Evolutionary conservation across 1,140 invertebrate genomes (phyloP), one percentile per base, ranked within the genome.

Genomic region (Drosophila santomea): DNA sequence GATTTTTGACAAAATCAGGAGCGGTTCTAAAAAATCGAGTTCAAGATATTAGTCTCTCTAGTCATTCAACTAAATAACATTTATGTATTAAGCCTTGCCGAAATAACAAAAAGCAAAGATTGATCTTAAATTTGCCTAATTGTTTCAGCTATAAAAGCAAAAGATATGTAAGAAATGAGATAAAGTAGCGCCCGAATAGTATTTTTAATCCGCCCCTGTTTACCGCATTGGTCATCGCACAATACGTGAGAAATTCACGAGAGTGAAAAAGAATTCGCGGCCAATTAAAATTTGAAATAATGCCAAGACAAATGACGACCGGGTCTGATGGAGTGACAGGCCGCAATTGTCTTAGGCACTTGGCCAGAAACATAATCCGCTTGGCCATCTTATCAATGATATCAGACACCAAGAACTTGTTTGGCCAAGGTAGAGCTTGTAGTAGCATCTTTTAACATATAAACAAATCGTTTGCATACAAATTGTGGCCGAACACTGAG

Each of bases 251-350:
- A 86, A 85, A 51, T 71, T 55, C 51, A 38, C 36, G 47, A 17
- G 15, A 55, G 25, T 39, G 35, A 57, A 47, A 25, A 71, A 67
- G 60, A 60, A 43, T 67, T 79, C 52, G 58, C 77, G 39, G 67
- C 81, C 82, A 86, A 86, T 86, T 86, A 86, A 86, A 75, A 68
- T 50, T 36, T 67, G 56, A 76, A 58, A 82, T 88, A 86, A 81
- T 82, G 74, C 64, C 47, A 36, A 64, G 73, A 86, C 75, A 86
- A 86, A 86, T 88, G 79, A 73, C 69, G 61, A 76, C 71, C 25
- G 66, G 58, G 61, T 51, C 73, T 73, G 72, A 54, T 61, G 59
- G 62, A 69, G 15, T 84, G 77, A 80, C 80, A 85, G 66, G 35
- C 41, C 28, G 35, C 66, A 71, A 72, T 72, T 72, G 68, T 72